Percentiles rank a stretch among this genome's conserved stretches.
These are phyloP conservation scores for Leptopilina drosophilae DNA, from an alignment of 2,888 invertebrate genomes.

Conservation along the genomic window DNA sequence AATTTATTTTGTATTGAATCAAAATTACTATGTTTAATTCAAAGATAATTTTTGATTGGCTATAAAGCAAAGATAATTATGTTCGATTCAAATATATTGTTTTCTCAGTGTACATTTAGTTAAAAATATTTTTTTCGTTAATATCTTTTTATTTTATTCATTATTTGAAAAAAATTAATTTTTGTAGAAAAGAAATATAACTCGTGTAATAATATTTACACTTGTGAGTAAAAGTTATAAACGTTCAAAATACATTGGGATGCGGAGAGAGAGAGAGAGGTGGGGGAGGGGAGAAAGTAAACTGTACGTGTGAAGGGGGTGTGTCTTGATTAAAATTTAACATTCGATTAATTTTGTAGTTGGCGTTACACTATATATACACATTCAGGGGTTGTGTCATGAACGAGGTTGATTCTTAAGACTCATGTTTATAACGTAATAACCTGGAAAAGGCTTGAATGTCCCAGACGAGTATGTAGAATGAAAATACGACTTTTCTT, in stretches of 20 bases:
- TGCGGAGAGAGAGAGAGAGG: neutral
- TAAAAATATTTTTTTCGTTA: too few relatives aligned
- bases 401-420: conserved; percentile 45
- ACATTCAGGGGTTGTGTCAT: conserved; percentile 43
- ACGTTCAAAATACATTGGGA: neutral
- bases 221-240: conserved; percentile 25
- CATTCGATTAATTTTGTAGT: conserved; percentile 45
- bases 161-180: neutral
- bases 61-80: too few relatives aligned
- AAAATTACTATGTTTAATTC: too few relatives aligned
- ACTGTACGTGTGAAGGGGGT: neutral
- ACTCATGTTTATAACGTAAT: conserved; percentile 53
- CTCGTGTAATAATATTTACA: conserved; percentile 10
- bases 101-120: too few relatives aligned
- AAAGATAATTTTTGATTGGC: too few relatives aligned
- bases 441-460: conserved; percentile 47
- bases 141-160: too few relatives aligned
- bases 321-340: conserved; percentile 49
- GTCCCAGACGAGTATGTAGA: conserved; percentile 46
- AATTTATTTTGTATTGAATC: too few relatives aligned
- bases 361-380: neutral
- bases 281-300: too few relatives aligned
- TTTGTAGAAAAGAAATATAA: neutral
- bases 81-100: too few relatives aligned
- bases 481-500: conserved; percentile 55